Conservation (phyloP, 1,140 invertebrate species). For the Heliconius eleuchia region DNA sequence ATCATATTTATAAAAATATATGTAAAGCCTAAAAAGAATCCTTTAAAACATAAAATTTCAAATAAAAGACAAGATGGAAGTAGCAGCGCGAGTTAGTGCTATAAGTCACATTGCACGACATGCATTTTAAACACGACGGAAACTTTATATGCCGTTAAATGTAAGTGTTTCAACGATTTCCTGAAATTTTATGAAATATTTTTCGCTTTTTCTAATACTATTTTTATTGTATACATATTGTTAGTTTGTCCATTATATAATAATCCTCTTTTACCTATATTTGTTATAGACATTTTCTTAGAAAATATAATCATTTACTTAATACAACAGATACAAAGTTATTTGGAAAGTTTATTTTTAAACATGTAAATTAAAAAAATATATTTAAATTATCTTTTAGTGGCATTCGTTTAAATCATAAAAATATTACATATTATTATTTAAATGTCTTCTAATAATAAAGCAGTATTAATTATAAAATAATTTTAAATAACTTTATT, state of each 20-base stretch:
- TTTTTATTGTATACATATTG: no score
- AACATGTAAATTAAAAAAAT: no score
- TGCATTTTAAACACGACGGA: slow-evolving; percentile 19
- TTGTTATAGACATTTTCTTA: not conserved
- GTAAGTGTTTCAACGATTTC: not conserved
- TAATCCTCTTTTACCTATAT: not conserved
- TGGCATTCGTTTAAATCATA: no score
- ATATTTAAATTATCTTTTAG: no score
- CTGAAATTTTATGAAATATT: not conserved
- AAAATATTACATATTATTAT: no score
- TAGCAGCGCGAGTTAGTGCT: slow-evolving; percentile 9
- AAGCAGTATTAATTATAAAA: no score
- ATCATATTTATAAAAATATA: no score
- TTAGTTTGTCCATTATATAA: no score
- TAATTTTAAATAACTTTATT: no score
- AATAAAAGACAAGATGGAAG: slow-evolving; percentile 7
- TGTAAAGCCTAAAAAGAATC: not conserved
- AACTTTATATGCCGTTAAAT: slow-evolving; percentile 13
- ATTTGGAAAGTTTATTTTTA: no score
- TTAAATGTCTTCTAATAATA: no score
- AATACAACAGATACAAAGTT: not conserved
- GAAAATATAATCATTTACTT: not conserved
- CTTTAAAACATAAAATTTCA: not conserved
- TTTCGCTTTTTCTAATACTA: not conserved
- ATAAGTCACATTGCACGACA: slow-evolving; percentile 17